Evolutionary conservation across 2,888 invertebrate genomes (phyloP).

Genomic region (Sarcophaga subvicina): DNA sequence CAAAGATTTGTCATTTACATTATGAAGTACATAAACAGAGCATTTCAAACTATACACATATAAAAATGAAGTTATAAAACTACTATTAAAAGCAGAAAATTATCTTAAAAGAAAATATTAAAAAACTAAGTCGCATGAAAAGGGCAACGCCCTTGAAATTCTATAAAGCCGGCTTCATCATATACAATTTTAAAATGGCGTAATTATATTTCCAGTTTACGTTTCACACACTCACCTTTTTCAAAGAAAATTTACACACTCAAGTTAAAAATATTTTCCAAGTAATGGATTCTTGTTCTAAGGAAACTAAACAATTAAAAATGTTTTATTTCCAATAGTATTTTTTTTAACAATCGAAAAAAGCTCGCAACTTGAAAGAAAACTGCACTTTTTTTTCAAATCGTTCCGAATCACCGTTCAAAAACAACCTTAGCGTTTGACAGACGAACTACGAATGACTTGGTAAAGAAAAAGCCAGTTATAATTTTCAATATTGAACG

Average conservation of each 20-base stretch:
- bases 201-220: not conserved
- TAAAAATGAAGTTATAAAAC: not conserved
- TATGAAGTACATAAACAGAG: not conserved
- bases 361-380: constrained; percentile 32
- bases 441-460: constrained; percentile 73
- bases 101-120: constrained; percentile 15
- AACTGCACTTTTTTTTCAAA: constrained; percentile 51
- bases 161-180: constrained; percentile 54
- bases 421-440: constrained; percentile 69
- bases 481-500: constrained; percentile 46
- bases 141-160: constrained; percentile 75
- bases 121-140: constrained; percentile 17
- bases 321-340: not conserved
- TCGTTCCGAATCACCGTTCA: not conserved
- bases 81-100: constrained; percentile 15
- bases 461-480: constrained; percentile 62
- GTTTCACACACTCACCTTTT: constrained; percentile 47
- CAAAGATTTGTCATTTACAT: constrained; percentile 6
- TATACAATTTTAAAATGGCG: constrained; percentile 59
- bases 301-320: not conserved
- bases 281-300: not conserved
- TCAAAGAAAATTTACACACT: constrained; percentile 24
- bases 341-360: not conserved
- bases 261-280: constrained; percentile 13
- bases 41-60: not conserved